Conservation (phyloP, 2,888 invertebrate genomes). For the Amorpha juglandis region DNA sequence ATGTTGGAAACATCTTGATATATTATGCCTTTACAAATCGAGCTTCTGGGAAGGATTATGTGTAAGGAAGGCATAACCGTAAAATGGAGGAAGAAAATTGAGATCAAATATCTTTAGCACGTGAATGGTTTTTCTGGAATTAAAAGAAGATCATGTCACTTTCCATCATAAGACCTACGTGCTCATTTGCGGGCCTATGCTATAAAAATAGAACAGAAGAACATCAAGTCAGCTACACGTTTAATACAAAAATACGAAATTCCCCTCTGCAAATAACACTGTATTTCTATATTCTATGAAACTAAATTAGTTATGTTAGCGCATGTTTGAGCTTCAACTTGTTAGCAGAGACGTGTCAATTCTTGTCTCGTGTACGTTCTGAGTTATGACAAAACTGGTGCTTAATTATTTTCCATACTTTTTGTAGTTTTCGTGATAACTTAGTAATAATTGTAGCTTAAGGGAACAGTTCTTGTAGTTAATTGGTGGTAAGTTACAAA, state of each 20-base stretch:
- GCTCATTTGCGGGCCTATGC: too few species aligned
- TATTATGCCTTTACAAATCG: background rate
- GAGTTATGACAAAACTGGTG: slow-evolving; percentile 17
- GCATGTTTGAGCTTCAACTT: slow-evolving; percentile 36
- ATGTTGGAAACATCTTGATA: background rate
- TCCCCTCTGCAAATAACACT: background rate
- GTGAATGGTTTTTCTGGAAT: too few species aligned
- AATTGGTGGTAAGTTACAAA: too few species aligned
- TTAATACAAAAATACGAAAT: too few species aligned
- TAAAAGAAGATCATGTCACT: too few species aligned
- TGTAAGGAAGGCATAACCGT: too few species aligned
- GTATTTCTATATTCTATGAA: background rate
- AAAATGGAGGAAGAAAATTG: too few species aligned
- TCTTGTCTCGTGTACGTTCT: slow-evolving; percentile 1
- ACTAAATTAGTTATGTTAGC: slow-evolving; percentile 35
- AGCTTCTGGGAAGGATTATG: background rate
- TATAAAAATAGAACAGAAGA: too few species aligned
- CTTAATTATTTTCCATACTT: slow-evolving; percentile 13
- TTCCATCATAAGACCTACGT: too few species aligned
- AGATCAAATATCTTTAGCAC: too few species aligned
- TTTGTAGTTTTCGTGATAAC: background rate
- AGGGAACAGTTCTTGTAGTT: too few species aligned
- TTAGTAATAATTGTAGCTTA: background rate
- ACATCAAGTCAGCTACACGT: too few species aligned
- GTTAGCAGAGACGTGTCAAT: slow-evolving; percentile 36